Evolutionary conservation across 2,113 vertebrate species (phyloP).

Genomic region (Fukomys damarensis): DNA sequence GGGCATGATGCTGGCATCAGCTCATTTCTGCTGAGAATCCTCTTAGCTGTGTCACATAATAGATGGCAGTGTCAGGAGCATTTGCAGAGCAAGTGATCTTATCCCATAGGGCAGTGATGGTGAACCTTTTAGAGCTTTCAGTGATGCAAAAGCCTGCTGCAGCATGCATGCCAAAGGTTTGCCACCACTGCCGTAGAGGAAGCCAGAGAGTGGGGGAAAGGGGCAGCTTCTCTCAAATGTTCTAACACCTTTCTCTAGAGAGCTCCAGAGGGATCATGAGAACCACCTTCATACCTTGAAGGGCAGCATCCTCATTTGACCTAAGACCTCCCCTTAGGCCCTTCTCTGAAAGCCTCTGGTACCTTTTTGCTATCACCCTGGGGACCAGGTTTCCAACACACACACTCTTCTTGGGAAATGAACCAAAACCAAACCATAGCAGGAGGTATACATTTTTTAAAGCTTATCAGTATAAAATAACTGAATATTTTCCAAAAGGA

Average conservation of each 20-base stretch:
- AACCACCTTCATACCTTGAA: neutral
- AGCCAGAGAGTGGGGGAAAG: neutral
- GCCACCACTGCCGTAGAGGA: neutral
- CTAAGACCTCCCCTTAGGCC: neutral
- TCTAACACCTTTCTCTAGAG: neutral
- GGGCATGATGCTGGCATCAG: neutral
- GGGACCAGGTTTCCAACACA: neutral
- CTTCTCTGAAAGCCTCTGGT: neutral
- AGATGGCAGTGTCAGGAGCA: neutral
- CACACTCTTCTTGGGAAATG: neutral
- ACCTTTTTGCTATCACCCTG: neutral
- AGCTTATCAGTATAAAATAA: neutral
- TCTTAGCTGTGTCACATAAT: neutral
- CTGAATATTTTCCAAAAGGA: neutral
- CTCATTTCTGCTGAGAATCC: neutral
- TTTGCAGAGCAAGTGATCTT: neutral
- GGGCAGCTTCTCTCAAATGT: neutral
- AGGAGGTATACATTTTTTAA: neutral
- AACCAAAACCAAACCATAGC: neutral
- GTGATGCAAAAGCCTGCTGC: neutral
- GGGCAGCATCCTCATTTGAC: neutral
- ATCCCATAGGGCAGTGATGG: neutral
- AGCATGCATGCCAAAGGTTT: neutral
- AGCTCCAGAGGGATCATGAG: accelerated
- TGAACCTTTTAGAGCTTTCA: neutral